Conservation (phyloP, 2,888 invertebrate genomes). For the Polyommatus iphigenia region DNA sequence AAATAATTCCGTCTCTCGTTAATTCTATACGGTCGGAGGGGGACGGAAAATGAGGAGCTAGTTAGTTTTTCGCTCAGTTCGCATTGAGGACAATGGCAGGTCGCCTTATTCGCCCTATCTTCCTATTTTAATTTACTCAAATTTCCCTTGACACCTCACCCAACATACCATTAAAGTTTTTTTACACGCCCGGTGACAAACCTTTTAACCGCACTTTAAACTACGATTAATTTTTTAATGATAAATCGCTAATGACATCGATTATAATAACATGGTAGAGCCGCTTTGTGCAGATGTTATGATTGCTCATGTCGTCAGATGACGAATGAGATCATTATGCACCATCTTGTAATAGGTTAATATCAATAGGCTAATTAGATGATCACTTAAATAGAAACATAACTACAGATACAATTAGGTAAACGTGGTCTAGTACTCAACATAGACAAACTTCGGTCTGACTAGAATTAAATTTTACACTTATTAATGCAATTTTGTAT, state of each 20-base stretch:
- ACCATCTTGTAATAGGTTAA: neutral
- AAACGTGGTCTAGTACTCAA: neutral
- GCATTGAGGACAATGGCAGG: slow-evolving; percentile 64
- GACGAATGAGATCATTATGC: too few species aligned
- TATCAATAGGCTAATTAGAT: slow-evolving; percentile 7
- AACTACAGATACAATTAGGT: neutral
- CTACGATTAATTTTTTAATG: neutral
- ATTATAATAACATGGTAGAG: neutral
- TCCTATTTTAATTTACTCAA: slow-evolving; percentile 81
- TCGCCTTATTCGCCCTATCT: slow-evolving; percentile 74
- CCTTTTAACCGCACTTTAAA: slow-evolving; percentile 34
- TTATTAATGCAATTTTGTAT: neutral
- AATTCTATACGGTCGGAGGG: slow-evolving; percentile 39
- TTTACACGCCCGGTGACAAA: slow-evolving; percentile 42
- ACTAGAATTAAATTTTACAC: neutral
- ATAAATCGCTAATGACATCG: neutral
- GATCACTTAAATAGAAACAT: neutral
- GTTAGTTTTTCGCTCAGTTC: slow-evolving; percentile 63
- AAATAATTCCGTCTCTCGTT: slow-evolving; percentile 44
- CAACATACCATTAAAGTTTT: slow-evolving; percentile 57
- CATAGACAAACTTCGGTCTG: neutral
- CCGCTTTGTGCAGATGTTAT: neutral
- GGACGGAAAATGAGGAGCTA: slow-evolving; percentile 53
- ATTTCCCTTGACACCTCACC: slow-evolving; percentile 80
- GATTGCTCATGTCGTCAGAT: neutral